A percentile compares a stretch with the other conserved stretches of the same genome.
phyloP scores from a whole-genome alignment of 2,113 vertebrate species.

The Machaerirhynchus nigripectus region DNA sequence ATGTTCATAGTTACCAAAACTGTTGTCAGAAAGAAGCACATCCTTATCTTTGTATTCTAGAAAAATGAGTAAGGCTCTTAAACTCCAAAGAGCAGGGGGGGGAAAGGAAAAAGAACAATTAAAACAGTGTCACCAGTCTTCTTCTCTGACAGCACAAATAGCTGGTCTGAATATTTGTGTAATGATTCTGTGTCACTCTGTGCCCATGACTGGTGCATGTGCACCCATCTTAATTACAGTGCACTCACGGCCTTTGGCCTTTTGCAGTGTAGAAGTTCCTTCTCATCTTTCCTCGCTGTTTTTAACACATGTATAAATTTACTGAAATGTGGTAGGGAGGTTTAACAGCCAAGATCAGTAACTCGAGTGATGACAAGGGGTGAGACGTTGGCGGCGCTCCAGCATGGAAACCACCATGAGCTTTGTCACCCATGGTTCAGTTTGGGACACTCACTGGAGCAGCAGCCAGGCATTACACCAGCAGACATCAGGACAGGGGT shows the following conservation, averaged over 20 bases:
- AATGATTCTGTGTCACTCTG: rapidly evolving
- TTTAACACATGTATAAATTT: not conserved
- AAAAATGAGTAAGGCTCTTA: not conserved
- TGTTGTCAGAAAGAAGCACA: not conserved
- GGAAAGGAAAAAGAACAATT: not conserved
- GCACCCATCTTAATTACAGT: not conserved
- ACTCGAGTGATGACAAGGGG: not conserved
- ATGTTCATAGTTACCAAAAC: not conserved
- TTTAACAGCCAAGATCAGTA: not conserved
- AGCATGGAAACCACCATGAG: not conserved
- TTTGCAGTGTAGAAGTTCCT: not conserved
- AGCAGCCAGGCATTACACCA: not conserved
- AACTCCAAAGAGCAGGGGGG: not conserved
- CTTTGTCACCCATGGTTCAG: not conserved
- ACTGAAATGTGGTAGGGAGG: not conserved
- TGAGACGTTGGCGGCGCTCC: not conserved
- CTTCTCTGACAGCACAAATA: not conserved
- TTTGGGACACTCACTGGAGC: not conserved
- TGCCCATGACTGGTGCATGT: not conserved
- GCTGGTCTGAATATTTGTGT: not conserved
- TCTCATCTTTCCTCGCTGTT: not conserved
- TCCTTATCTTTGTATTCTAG: not conserved
- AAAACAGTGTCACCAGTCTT: not conserved
- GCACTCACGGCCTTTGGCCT: not conserved
- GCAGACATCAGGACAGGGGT: not conserved